Base-by-base conservation (phyloP, 35 echinoderm and acorn worm genomes). In the Acanthaster planci region DNA sequence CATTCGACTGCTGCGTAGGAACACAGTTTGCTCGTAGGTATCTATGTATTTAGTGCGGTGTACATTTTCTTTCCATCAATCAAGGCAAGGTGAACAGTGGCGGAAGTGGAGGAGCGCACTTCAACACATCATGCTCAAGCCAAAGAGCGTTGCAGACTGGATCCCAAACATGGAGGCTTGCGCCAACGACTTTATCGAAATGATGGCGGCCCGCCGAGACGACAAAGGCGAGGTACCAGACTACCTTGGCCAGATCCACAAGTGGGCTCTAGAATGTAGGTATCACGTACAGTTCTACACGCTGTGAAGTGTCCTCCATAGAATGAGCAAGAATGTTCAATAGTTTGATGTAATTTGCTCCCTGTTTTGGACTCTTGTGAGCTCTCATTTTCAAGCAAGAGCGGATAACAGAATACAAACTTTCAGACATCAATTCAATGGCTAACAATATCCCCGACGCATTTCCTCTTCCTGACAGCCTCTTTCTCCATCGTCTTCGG, bases 181-280 rank as follows among this genome's bases (percentile, higher is more conserved):
- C 23, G 85, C 95, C 9, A 72, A 91, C 9, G 95, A 98, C 80
- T 93, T 98, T 29, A 80, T 92, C 16, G 55, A 51, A 8, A 40
- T 93, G 21, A 90, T 98, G 78, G 85, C 40, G 37, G 79, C 42
- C 30, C 56, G 77, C 4, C 77, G 72, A 51, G 82, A 86, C 42
- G 81, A 88, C 2, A 89, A 83, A 6, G 85, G 88, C 52, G 96
- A 99, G 78, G 88, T 99, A 18, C 92, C 88, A 0, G 82, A 91
- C 37, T 99, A 85, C 75, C 67, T 80, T 18, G 82, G 87, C 22
- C 77, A 91, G 51, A 86, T 99, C 55, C 82, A 99, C 64, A 90
- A 84, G 78, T 99, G 96, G 96, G 78, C 89, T 2, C 38, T 99
- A 79, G 96, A 99, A 86, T 88, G 96, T 99, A 76, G 86, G 96